phyloP scores from a whole-genome alignment of 2,888 invertebrate genomes.

The Leptopilina drosophilae region DNA sequence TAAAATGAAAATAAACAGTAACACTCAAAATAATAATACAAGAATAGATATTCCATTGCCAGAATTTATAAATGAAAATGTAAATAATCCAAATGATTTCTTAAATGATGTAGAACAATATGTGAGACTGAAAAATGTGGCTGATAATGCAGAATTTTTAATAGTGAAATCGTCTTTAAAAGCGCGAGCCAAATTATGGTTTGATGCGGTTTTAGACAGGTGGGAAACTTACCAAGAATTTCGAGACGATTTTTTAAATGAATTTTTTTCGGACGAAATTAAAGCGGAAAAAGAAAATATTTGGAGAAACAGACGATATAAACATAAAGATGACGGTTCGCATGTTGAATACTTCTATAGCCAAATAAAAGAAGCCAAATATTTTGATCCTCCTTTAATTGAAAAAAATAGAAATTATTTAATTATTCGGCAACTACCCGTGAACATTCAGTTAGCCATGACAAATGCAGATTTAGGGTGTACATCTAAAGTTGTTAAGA shows the following conservation, averaged over 20 bases:
- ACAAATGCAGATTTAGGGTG: neutral
- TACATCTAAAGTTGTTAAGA: neutral
- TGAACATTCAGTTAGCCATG: neutral
- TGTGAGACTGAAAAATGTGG: neutral
- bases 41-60: neutral
- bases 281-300: neutral
- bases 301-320: slow-evolving; percentile 10
- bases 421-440: neutral
- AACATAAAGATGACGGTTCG: neutral
- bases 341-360: neutral
- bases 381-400: neutral
- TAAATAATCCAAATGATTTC: neutral
- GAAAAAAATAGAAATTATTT: neutral
- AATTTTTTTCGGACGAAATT: slow-evolving; percentile 1
- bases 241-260: neutral
- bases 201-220: neutral
- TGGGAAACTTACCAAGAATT: neutral
- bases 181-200: neutral
- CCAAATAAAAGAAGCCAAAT: slow-evolving; percentile 8
- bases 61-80: neutral
- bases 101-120: neutral
- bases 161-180: neutral
- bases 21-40: neutral
- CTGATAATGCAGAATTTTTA: neutral
- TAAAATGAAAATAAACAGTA: neutral